phyloP scores from a whole-genome alignment of 2,113 vertebrate species.

The Trichechus manatus region DNA sequence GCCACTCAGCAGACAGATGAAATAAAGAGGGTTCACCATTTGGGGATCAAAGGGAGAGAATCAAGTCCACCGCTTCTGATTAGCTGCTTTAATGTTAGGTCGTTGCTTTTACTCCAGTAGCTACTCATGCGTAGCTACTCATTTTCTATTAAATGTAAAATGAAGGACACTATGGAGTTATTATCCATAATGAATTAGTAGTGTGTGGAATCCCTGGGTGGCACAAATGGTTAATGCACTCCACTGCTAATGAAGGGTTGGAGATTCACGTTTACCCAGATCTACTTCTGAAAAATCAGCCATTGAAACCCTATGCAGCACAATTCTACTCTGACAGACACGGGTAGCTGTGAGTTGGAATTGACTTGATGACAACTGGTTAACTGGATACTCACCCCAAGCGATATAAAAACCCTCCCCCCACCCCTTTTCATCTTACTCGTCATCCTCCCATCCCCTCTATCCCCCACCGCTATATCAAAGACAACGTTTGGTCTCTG shows the following conservation, averaged over 20 bases:
- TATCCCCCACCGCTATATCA: not conserved
- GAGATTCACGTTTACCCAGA: not conserved
- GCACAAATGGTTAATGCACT: not conserved
- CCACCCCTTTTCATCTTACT: not conserved
- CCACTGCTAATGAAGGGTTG: not conserved
- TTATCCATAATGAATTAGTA: not conserved
- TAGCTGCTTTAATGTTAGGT: too few species aligned
- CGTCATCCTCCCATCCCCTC: too few species aligned
- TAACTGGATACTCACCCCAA: not conserved
- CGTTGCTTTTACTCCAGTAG: not conserved
- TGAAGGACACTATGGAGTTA: not conserved
- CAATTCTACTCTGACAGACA: not conserved
- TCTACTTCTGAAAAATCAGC: not conserved
- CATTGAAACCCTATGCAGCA: not conserved
- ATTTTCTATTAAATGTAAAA: not conserved
- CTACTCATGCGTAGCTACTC: not conserved
- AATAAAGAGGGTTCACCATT: not conserved
- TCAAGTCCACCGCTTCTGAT: not conserved
- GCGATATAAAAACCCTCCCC: rapidly evolving
- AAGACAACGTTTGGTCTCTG: slow-evolving; percentile 71
- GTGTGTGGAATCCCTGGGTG: not conserved
- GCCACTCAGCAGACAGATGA: not conserved
- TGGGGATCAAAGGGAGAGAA: not conserved
- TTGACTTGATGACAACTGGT: not conserved
- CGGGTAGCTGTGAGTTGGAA: not conserved